Evolutionary conservation across 2,113 vertebrate species (phyloP).

Genomic region (Anarrhichthys ocellatus): DNA sequence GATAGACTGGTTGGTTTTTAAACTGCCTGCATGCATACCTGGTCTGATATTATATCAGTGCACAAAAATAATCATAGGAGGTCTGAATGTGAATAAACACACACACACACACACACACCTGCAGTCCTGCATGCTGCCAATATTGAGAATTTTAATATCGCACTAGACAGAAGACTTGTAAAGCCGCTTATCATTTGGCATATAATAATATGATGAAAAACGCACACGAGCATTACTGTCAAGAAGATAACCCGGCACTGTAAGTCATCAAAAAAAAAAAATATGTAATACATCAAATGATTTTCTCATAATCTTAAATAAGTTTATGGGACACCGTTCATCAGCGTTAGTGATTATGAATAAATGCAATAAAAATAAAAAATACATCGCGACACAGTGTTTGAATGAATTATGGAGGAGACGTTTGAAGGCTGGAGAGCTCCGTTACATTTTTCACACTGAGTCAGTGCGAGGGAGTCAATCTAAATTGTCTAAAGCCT

Average conservation of each 20-base stretch:
- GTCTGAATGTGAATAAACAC: conserved; percentile 4
- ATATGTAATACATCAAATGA: conserved; percentile 47
- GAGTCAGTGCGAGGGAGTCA: conserved; percentile 44
- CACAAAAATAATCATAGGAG: not conserved
- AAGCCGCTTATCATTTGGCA: conserved; percentile 53
- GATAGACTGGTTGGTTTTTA: not conserved
- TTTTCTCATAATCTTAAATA: conserved; percentile 67
- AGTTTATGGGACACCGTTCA: conserved; percentile 63
- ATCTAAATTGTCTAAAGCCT: conserved; percentile 50
- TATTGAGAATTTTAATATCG: conserved; percentile 46
- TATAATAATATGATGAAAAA: conserved; percentile 60
- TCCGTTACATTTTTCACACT: conserved; percentile 32
- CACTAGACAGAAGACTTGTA: conserved; percentile 47
- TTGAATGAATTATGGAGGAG: conserved; percentile 57
- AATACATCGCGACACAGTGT: conserved; percentile 49
- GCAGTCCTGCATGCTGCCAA: conserved; percentile 18
- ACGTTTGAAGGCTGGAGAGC: conserved; percentile 43
- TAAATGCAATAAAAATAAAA: conserved; percentile 60
- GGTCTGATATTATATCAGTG: not conserved
- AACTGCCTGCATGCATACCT: not conserved
- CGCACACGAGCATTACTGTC: conserved; percentile 40
- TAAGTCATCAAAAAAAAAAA: conserved; percentile 29
- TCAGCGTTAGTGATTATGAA: conserved; percentile 66
- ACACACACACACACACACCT: not conserved
- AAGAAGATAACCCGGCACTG: conserved; percentile 39